phyloP scores from a whole-genome alignment of 2,113 vertebrate genomes.

The Toxostoma redivivum region DNA sequence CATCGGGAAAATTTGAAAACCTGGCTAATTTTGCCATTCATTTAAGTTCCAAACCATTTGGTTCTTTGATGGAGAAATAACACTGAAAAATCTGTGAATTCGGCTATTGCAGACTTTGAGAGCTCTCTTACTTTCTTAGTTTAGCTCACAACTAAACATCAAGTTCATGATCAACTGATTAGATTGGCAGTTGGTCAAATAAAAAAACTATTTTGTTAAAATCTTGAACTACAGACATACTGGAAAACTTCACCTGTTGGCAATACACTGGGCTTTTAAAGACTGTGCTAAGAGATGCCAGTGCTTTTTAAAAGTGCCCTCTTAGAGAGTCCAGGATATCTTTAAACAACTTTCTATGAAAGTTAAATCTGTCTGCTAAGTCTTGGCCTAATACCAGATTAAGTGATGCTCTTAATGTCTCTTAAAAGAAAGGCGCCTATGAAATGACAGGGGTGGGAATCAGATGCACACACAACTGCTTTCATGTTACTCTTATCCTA shows the following conservation, averaged over 20 bases:
- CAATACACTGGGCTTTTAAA: neutral
- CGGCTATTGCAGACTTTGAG: constrained; percentile 22
- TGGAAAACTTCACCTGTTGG: constrained; percentile 21
- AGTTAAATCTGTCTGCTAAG: neutral
- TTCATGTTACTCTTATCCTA: neutral
- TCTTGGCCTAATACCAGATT: neutral
- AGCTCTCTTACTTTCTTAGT: constrained; percentile 45
- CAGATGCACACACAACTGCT: neutral
- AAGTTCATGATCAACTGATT: constrained; percentile 57
- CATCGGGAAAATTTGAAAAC: constrained; percentile 45
- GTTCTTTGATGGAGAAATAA: constrained; percentile 47
- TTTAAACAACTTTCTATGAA: neutral
- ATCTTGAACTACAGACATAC: constrained; percentile 25
- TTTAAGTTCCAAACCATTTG: constrained; percentile 41
- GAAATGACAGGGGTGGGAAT: neutral
- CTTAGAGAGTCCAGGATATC: neutral
- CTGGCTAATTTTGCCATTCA: neutral
- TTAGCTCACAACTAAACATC: constrained; percentile 36
- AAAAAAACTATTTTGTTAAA: constrained; percentile 25
- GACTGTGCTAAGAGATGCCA: neutral
- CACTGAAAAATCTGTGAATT: constrained; percentile 60
- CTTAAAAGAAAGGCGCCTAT: neutral
- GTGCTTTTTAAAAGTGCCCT: neutral
- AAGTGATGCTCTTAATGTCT: neutral
- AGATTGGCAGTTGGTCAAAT: constrained; percentile 57